Evolutionary conservation across 2,888 invertebrate genomes (phyloP).

Genomic region (Hemaris fuciformis): DNA sequence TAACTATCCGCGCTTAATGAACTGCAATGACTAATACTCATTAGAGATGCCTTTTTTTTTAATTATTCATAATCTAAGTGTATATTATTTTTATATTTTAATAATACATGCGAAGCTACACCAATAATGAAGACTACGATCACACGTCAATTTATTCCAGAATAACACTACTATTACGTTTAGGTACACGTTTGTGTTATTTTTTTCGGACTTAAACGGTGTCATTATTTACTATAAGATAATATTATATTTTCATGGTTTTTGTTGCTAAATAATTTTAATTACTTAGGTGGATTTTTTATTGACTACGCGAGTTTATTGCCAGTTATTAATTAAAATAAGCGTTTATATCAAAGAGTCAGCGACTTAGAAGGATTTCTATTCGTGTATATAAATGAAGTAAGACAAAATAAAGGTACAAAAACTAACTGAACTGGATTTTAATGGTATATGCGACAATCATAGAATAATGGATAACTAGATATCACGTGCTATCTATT

Average conservation of each 20-base stretch:
- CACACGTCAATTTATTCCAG: not conserved
- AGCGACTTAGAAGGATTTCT: not conserved
- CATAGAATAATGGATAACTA: too few species aligned
- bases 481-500: too few species aligned
- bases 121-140: not conserved
- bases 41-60: not conserved
- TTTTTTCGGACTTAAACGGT: too few species aligned
- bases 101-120: not conserved
- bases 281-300: not conserved
- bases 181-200: not conserved
- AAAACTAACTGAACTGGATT: too few species aligned
- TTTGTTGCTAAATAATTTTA: not conserved
- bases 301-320: not conserved
- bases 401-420: too few species aligned
- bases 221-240: too few species aligned
- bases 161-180: too few species aligned
- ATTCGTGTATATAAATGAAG: too few species aligned
- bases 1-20: conserved; percentile 6
- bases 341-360: not conserved
- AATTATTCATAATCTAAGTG: not conserved
- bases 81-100: not conserved
- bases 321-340: not conserved
- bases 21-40: not conserved
- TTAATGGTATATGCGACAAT: too few species aligned
- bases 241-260: not conserved